Percentiles rank a stretch among this genome's conserved stretches.
Evolutionary conservation across 2,113 vertebrate genomes (phyloP).

Genomic region (Verasper variegatus): DNA sequence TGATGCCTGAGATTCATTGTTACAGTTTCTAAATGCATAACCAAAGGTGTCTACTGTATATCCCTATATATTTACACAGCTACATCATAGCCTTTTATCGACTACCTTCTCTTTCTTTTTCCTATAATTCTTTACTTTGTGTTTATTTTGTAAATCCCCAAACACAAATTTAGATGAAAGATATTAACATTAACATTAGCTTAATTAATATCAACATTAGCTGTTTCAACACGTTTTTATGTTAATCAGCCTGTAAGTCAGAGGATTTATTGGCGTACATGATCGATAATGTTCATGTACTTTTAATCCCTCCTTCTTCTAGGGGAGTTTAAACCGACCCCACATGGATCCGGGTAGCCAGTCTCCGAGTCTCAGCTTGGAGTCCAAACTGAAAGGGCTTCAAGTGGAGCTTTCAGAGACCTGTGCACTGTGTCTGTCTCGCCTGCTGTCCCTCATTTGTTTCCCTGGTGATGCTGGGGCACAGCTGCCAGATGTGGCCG

Average conservation of each 20-base stretch:
- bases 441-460: conserved; percentile 85
- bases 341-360: conserved; percentile 79
- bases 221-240: no score
- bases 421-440: conserved; percentile 91
- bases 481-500: conserved; percentile 30
- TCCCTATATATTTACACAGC: neutral
- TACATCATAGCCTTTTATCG: neutral
- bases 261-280: neutral
- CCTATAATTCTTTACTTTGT: no score
- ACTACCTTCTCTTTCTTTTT: no score
- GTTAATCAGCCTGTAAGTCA: neutral
- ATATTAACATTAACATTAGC: no score
- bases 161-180: neutral
- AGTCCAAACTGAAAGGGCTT: conserved; percentile 90
- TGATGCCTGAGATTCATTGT: no score
- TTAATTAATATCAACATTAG: no score
- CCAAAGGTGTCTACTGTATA: neutral
- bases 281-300: neutral
- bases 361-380: conserved; percentile 84
- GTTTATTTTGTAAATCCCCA: neutral
- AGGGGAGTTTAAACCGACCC: conserved; percentile 92
- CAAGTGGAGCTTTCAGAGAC: conserved; percentile 94
- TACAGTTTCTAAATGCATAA: neutral
- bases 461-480: neutral
- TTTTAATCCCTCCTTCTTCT: conserved; percentile 27